Base-by-base conservation (phyloP, 1,140 invertebrate genomes). In the Phymastichus coffea region DNA sequence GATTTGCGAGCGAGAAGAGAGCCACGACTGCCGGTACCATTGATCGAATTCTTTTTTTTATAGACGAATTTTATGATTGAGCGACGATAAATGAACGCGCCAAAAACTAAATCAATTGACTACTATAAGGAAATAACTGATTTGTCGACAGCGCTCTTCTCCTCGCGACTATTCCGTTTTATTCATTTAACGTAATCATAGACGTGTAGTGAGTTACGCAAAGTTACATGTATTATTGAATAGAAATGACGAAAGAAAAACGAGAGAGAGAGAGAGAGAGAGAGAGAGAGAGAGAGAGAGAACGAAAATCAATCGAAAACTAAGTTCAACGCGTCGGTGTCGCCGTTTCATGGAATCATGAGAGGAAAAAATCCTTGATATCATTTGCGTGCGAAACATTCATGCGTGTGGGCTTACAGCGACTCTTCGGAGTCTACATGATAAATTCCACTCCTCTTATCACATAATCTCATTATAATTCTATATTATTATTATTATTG, bases 1-100 rank as follows among this genome's bases (percentile, higher is more conserved):
- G 66, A 66, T 57, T 59, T 59, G 64, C 63, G 56, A 55, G 66
- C 46, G 62, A 63, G 35, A 52, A 58, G 56, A 62, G 33, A 54
- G 58, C 37, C 40, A 49, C 43, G 22, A 46, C 3, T 46, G 7
- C 7, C 17, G 20, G 23, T 33, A 33, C n/a, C n/a, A 33, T 23
- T 23, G 6, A 46, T 12, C 22, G 28, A 57, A 47, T 46, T 26
- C 26, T 53, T 63, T 63, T 56, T 57, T 53, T 48, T 63, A n/a
- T n/a, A n/a, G n/a, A n/a, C n/a, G n/a, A n/a, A n/a, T n/a, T n/a
- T n/a, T n/a, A n/a, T n/a, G n/a, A 25, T 48, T 22, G 23, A 49
- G 15, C n/a, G 10, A n/a, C 7, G 8, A 28, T 10, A 30, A 9
- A n/a, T 4, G 15, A 20, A n/a, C n/a, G n/a, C n/a, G n/a, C n/a